A percentile compares a stretch with the other conserved stretches of the same genome.
phyloP scores from a whole-genome alignment of 2,113 vertebrate species.

The Sylvilagus bachmani region DNA sequence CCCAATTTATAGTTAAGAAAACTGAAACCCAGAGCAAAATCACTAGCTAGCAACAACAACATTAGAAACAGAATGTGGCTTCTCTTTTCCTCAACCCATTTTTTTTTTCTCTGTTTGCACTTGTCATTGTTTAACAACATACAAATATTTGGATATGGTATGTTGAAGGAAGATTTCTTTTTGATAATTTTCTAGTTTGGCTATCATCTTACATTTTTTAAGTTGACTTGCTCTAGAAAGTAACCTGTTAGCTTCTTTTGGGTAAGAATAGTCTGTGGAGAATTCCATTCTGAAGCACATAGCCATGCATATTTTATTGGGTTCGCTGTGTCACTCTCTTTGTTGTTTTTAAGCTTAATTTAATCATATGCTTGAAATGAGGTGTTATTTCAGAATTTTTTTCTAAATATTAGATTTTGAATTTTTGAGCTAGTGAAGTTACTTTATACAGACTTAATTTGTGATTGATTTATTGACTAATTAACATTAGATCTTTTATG shows the following conservation, averaged over 20 bases:
- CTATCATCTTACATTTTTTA: slow-evolving; percentile 29
- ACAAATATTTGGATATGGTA: slow-evolving; percentile 14
- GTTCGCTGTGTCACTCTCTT: background rate
- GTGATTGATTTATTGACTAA: background rate
- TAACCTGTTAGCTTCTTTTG: background rate
- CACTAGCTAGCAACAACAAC: background rate
- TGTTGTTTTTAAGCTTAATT: slow-evolving; percentile 18
- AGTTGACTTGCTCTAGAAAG: slow-evolving; percentile 39
- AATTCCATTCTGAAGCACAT: slow-evolving; percentile 44
- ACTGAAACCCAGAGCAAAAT: slow-evolving; percentile 36
- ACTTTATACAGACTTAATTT: background rate
- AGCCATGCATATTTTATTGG: slow-evolving; percentile 37
- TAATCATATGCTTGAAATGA: slow-evolving; percentile 38
- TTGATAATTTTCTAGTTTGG: slow-evolving; percentile 45
- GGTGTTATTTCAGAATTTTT: slow-evolving; percentile 36
- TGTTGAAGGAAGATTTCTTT: slow-evolving; percentile 58
- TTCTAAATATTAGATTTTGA: background rate
- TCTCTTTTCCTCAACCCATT: background rate
- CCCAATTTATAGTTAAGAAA: slow-evolving; percentile 47
- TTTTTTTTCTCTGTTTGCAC: slow-evolving; percentile 23
- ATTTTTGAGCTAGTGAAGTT: slow-evolving; percentile 14
- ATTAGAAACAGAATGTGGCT: background rate
- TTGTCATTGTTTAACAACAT: background rate
- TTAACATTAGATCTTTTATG: slow-evolving; percentile 8
- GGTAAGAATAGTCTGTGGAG: background rate